Evolutionary conservation across 1,140 invertebrate species (phyloP), one percentile per base, ranked within the genome.

Genomic region (Magallana ariakensis): DNA sequence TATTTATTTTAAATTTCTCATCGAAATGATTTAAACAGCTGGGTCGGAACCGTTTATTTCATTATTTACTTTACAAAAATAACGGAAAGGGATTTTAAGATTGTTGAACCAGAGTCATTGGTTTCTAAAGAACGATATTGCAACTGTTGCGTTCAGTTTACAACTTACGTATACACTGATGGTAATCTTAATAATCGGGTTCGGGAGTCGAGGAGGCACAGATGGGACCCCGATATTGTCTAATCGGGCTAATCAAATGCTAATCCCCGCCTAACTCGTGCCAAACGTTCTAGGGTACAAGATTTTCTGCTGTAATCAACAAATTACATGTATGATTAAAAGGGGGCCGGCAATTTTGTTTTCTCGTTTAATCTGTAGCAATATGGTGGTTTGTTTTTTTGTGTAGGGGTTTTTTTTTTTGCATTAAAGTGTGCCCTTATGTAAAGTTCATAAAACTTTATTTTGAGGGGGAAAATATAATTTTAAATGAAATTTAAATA

Each of bases 41-140:
- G 22, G 22, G 33, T 46, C 3, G 33, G 33, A 46, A 33, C 33
- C 33, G 33, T 33, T 33, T 1, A 33, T 10, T 75, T 22, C 11
- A 33, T 75, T 75, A 75, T 75, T 75, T 75, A 75, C 22, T 75
- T 75, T 19, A 19, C 19, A 26, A 75, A 11, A 22, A 75, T 26
- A 75, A 75, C 22, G 26, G 2, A 46, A 46, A 46, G 33, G 33
- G 33, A 5, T 26, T 9, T 19, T 46, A 26, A 46, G 66, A 4
- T 26, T 70, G 13, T 11, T 4, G 22, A 26, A 70, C 22, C 22
- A 26, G 19, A 70, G 9, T 75, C 10, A 5, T 5, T 13, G 22
- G 19, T 22, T 26, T 13, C 22, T 75, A 4, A 26, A 46, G 66
- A 26, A 26, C 33, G 33, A 46, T 46, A 5, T 46, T 1, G 22